Conservation (phyloP, 2,797 vertebrate species). For the Sebastes trivittatus region DNA sequence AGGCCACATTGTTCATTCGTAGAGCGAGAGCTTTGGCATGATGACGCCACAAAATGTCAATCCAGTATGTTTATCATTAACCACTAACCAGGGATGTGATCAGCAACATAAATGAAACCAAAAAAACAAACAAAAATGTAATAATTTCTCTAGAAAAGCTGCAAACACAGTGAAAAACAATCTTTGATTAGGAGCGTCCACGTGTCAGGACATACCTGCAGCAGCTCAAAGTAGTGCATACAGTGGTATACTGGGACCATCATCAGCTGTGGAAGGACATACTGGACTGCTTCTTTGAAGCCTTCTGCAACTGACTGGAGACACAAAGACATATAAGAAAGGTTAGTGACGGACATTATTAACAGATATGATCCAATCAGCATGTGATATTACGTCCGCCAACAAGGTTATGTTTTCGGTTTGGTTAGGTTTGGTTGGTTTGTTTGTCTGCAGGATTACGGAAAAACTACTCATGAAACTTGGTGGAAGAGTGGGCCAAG, state of each 20-base stretch:
- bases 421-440: too few relatives aligned
- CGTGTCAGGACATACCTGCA: conserved; percentile 85
- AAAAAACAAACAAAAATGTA: background rate
- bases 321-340: conserved; percentile 28
- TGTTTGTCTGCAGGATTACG: background rate
- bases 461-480: background rate
- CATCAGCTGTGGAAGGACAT: conserved; percentile 96
- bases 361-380: background rate
- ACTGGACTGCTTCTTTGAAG: conserved; percentile 96
- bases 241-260: conserved; percentile 98
- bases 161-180: background rate
- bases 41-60: background rate
- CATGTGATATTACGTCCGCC: background rate
- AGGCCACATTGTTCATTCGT: background rate
- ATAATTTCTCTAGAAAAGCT: background rate
- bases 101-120: background rate
- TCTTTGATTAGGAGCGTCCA: background rate
- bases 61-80: background rate
- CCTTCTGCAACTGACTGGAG: conserved; percentile 92
- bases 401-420: background rate
- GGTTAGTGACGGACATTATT: background rate
- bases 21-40: background rate
- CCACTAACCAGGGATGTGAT: background rate
- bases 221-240: conserved; percentile 97
- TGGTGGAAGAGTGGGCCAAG: background rate